Conservation (phyloP, 2,888 invertebrate genomes). For the Bibio marci region DNA sequence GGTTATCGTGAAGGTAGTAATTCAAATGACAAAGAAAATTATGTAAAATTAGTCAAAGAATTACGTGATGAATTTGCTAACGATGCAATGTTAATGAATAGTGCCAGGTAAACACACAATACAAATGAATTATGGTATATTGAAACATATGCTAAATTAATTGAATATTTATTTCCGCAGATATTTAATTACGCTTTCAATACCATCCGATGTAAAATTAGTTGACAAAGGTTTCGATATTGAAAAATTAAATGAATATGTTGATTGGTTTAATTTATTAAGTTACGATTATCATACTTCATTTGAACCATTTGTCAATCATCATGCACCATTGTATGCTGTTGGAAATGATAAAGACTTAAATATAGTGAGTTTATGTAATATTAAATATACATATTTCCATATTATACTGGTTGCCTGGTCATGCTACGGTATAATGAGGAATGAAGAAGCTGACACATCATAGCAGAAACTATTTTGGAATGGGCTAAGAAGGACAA, state of each 20-base stretch:
- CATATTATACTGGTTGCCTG: too few relatives aligned
- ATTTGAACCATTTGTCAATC: constrained; percentile 78
- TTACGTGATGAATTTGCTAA: constrained; percentile 75
- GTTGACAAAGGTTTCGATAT: constrained; percentile 88
- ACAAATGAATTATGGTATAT: not conserved
- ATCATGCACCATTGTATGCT: constrained; percentile 73
- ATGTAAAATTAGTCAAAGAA: constrained; percentile 75
- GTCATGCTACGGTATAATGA: too few relatives aligned
- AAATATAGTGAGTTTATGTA: constrained; percentile 54
- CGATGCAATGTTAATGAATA: constrained; percentile 69
- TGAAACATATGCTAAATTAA: not conserved
- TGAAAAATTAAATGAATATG: constrained; percentile 65
- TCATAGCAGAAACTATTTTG: too few relatives aligned
- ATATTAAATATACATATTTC: too few relatives aligned
- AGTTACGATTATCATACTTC: constrained; percentile 89
- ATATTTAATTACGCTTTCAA: constrained; percentile 79
- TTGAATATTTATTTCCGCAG: constrained; percentile 17
- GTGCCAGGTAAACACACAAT: constrained; percentile 34
- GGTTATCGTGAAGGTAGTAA: constrained; percentile 41
- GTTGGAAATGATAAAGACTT: constrained; percentile 65
- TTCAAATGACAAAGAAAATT: constrained; percentile 70
- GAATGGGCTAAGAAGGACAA: too few relatives aligned
- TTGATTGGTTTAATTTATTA: constrained; percentile 84
- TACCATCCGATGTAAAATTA: constrained; percentile 84
- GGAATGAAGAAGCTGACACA: too few relatives aligned